phyloP scores from a whole-genome alignment of 2,888 invertebrate genomes.

The Trissolcus japonicus region DNA sequence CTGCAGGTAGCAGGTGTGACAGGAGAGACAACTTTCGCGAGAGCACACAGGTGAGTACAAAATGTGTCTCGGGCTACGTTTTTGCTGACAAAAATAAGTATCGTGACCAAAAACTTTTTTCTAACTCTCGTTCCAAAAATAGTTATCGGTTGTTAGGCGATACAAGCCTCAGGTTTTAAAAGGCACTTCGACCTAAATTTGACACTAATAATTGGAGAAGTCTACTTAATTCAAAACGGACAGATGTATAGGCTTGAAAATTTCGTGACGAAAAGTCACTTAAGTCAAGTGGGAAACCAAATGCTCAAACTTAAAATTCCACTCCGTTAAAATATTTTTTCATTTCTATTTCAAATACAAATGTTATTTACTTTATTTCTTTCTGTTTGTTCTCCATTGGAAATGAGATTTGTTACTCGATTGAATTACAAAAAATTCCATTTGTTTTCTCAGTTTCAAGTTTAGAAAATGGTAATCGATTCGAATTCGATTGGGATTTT shows the following conservation, averaged over 20 bases:
- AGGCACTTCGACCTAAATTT: background rate
- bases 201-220: background rate
- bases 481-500: background rate
- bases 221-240: slow-evolving; percentile 1
- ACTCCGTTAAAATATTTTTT: too few relatives aligned
- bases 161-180: background rate
- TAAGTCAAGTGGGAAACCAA: background rate
- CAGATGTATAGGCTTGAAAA: background rate
- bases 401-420: too few relatives aligned
- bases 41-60: slow-evolving; percentile 28
- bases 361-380: too few relatives aligned
- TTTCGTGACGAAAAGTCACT: slow-evolving; percentile 2
- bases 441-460: too few relatives aligned
- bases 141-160: background rate
- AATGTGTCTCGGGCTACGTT: too few relatives aligned
- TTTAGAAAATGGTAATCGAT: too few relatives aligned
- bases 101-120: too few relatives aligned
- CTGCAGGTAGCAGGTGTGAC: slow-evolving; percentile 45
- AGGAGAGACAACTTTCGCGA: slow-evolving; percentile 19
- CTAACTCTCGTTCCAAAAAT: background rate
- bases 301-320: background rate
- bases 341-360: too few relatives aligned
- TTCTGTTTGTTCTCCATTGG: too few relatives aligned
- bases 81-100: too few relatives aligned
- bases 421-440: too few relatives aligned